Base-by-base conservation (phyloP, 2,797 vertebrate species). In the Phylloscopus collybita region DNA sequence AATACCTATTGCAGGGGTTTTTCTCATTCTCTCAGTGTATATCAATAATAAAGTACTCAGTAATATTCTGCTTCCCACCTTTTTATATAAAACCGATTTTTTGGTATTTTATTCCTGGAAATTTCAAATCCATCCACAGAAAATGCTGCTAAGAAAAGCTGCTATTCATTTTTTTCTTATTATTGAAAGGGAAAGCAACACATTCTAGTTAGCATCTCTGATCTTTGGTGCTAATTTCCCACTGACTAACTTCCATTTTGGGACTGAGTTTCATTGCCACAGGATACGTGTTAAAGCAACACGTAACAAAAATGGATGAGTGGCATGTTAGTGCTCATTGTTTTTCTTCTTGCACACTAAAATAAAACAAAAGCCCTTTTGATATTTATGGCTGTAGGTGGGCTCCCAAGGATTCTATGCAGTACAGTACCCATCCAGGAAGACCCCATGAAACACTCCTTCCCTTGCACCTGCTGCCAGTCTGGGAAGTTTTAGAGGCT, bases 121-220 rank as follows among this genome's bases (percentile, higher is more conserved):
- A 90, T 74, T 60, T 59, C 42, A 71, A 74, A 67, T 57, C 13
- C 1, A 11, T 81, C 23, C n/a, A 73, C 4, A 36, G 20, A 79
- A 92, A 88, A 69, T 29, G 6, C 11, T 73, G 40, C 25, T 21
- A 59, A 50, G 90, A 71, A 9, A 17, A 45, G 10, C 17, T 29
- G 7, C 3, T 74, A 2, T n/a, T 79, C 19, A 11, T 29, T 47
- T 69, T 65, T 32, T 56, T 44, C 1, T 30, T 80, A 27, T 25
- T 69, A 32, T 54, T 81, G 25, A 67, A 49, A 5, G 6, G 10
- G 8, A 78, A 90, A 84, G 8, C 26, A 74, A 69, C 2, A 6
- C n/a, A 50, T 50, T 73, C 25, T 20, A 54, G 16, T 30, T 2
- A 2, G 51, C 51, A 42, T n/a, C 25, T 8, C 3, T 0, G 12